Percentiles rank a stretch among this genome's conserved stretches.
These are phyloP conservation scores for Meta bourneti DNA, from an alignment of 2,888 invertebrate genomes.

Conservation along the genomic window DNA sequence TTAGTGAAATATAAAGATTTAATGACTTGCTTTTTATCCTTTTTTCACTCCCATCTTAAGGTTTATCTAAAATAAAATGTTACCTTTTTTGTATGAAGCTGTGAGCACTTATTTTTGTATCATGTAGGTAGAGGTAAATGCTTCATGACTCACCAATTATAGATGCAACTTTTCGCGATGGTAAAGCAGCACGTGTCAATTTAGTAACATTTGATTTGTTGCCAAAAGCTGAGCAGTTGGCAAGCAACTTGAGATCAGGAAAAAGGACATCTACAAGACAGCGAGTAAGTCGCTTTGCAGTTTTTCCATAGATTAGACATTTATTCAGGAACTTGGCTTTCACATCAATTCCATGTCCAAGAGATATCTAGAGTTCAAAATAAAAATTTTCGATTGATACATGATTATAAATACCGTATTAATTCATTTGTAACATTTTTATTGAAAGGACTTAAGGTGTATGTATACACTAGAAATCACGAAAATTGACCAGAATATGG, in stretches of 20 bases:
- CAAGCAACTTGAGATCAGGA: constrained; percentile 58
- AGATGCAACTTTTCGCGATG: constrained; percentile 48
- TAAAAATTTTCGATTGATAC: not conserved
- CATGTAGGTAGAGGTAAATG: too few relatives aligned
- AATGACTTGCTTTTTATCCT: too few relatives aligned
- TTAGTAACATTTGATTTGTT: constrained; percentile 71
- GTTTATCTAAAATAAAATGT: too few relatives aligned
- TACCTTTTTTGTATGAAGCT: too few relatives aligned
- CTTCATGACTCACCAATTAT: constrained; percentile 62
- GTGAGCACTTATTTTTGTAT: too few relatives aligned
- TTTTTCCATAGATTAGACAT: constrained; percentile 63
- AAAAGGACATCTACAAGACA: constrained; percentile 67
- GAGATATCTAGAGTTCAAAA: constrained; percentile 33
- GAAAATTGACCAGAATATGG: too few relatives aligned
- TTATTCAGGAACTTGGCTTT: constrained; percentile 55
- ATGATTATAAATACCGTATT: not conserved
- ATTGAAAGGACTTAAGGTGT: not conserved
- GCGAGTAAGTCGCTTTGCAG: constrained; percentile 50
- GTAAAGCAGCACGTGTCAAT: constrained; percentile 64
- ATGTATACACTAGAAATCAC: too few relatives aligned
- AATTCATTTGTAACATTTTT: too few relatives aligned
- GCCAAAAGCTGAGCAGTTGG: constrained; percentile 65
- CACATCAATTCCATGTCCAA: constrained; percentile 62
- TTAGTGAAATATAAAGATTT: too few relatives aligned
- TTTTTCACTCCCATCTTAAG: too few relatives aligned